Conservation (phyloP, 2,113 vertebrate species). For the Corythaeola cristata region DNA sequence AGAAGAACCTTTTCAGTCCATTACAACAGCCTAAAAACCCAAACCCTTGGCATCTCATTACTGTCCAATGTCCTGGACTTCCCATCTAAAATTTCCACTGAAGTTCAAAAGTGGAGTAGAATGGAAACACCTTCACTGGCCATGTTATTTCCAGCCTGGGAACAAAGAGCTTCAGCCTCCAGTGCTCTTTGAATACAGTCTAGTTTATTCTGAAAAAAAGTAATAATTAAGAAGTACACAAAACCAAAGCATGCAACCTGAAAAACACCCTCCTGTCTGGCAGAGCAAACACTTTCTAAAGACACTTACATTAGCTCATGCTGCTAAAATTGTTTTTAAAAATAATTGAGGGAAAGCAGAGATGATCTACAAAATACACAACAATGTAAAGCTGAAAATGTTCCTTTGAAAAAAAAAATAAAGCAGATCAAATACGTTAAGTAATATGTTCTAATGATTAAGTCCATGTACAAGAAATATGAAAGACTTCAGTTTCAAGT, state of each 20-base stretch:
- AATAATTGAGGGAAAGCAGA: neutral
- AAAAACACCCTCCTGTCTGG: slow-evolving; percentile 19
- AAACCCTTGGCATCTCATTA: neutral
- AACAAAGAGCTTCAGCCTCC: slow-evolving; percentile 3
- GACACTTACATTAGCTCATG: neutral
- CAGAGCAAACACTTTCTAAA: neutral
- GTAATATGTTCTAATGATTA: neutral
- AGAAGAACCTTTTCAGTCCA: neutral
- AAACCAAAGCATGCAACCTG: slow-evolving; percentile 6
- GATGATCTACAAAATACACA: neutral
- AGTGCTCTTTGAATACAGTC: neutral
- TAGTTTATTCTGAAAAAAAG: slow-evolving; percentile 26
- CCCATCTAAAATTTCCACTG: neutral
- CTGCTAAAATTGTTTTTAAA: neutral
- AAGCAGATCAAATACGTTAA: neutral
- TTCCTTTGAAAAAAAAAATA: neutral
- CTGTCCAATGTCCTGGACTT: neutral
- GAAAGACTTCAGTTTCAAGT: too few relatives aligned
- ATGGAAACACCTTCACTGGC: neutral
- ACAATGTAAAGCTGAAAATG: neutral
- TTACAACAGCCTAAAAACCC: neutral
- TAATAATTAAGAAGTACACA: neutral
- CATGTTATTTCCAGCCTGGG: neutral
- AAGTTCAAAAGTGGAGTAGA: neutral
- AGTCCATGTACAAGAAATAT: neutral